Conservation (phyloP, 2,888 invertebrate genomes). For the Dasypogon diadema region DNA sequence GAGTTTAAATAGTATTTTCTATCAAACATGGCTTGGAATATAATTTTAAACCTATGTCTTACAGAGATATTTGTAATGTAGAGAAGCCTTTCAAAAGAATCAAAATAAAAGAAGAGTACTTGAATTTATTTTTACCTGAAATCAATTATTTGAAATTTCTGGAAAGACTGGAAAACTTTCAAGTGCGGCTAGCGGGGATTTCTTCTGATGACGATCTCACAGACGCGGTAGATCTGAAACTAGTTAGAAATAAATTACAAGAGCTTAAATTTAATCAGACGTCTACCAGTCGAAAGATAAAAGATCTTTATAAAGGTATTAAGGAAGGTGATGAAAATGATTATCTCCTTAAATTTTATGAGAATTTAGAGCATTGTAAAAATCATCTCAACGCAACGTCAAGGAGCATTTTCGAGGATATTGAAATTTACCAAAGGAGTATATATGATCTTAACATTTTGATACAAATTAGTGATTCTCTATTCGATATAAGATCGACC, state of each 20-base stretch:
- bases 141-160: constrained; percentile 19
- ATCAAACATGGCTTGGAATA: background rate
- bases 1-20: background rate
- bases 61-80: background rate
- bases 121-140: constrained; percentile 10
- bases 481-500: background rate
- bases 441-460: constrained; percentile 36
- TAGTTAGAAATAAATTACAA: constrained; percentile 14
- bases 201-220: background rate
- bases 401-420: background rate
- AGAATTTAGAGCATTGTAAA: background rate
- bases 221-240: background rate
- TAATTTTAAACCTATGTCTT: background rate
- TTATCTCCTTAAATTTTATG: background rate
- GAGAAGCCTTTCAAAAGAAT: background rate
- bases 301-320: background rate
- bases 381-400: background rate
- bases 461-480: background rate
- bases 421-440: background rate
- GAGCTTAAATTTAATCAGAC: background rate
- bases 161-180: constrained; percentile 19
- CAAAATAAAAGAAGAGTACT: constrained; percentile 21
- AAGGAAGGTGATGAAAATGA: background rate
- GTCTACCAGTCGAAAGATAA: no score
- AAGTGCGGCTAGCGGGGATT: background rate